phyloP scores from a whole-genome alignment of 2,797 vertebrate species.

The Numenius phaeopus region DNA sequence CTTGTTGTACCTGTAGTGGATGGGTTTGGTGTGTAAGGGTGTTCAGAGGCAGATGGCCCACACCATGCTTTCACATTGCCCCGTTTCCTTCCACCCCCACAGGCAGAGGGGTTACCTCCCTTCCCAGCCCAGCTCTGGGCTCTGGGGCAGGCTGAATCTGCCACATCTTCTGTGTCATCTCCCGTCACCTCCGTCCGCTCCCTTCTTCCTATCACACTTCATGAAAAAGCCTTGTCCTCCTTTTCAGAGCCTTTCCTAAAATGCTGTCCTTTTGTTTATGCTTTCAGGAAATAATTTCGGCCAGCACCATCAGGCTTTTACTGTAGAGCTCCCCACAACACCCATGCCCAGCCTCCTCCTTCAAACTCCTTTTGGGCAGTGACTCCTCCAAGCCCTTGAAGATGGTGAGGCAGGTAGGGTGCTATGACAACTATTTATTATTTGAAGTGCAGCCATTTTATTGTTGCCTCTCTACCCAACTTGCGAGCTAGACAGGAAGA shows the following conservation, averaged over 20 bases:
- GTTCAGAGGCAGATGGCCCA: background rate
- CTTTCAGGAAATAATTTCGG: background rate
- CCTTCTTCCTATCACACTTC: background rate
- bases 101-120: background rate
- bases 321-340: background rate
- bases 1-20: background rate
- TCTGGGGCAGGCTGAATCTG: background rate
- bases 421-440: rapidly evolving
- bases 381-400: background rate
- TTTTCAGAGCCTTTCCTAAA: background rate
- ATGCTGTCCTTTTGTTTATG: background rate
- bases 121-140: background rate
- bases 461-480: background rate
- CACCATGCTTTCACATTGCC: background rate
- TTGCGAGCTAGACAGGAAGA: background rate
- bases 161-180: background rate
- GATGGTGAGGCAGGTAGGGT: background rate
- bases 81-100: rapidly evolving
- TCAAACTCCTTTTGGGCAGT: background rate
- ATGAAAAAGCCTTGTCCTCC: background rate
- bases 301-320: background rate
- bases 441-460: background rate
- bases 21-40: slow-evolving; percentile 10
- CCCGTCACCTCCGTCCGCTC: rapidly evolving
- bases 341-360: background rate